Base-by-base conservation (phyloP, 1,140 invertebrate genomes). In the Pseudobourletiella spinata region DNA sequence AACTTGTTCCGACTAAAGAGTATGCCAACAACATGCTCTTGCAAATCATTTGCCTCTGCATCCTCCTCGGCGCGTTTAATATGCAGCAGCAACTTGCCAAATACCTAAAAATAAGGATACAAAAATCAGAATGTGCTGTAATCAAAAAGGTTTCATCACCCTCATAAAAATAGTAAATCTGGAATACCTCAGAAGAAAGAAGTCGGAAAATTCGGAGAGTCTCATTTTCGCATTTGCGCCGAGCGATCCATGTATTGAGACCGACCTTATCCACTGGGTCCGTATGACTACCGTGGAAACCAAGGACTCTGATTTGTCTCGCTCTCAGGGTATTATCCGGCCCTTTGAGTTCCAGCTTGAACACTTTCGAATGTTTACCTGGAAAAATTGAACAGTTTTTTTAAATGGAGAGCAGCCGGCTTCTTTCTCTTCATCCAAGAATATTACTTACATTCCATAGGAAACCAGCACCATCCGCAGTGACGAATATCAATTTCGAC, bases 21-120 rank as follows among this genome's bases (percentile, higher is more conserved):
- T 68, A 98, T 97, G 54, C 93, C 93, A 20, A 97, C 94, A 83
- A 98, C 94, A 72, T 97, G 93, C 74, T 97, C 93, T 20, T 92
- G 84, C 0, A 98, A 77, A 75, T 97, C 91, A 60, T 88, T 89
- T 71, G 87, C 71, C 65, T 82, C 79, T 59, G 82, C 78, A 57
- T 78, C 75, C 55, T 71, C 74, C 20, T 73, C 74, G 15, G 57
- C 70, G 30, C 75, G 70, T 43, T 60, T 77, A 26, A 81, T 80
- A 2, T 81, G 81, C 69, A 80, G 78, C 61, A 96, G 85, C 16
- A 96, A 77, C 73, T 91, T 91, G 0, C 93, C 93, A 79, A 97
- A 96, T 35, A 94, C 89, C 86, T 91, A 70, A 8, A 72, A n/a
- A n/a, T n/a, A n/a, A n/a, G n/a, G n/a, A n/a, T n/a, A n/a, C n/a